Evolutionary conservation across 2,888 invertebrate species (phyloP).

Genomic region (Tipula helvola): DNA sequence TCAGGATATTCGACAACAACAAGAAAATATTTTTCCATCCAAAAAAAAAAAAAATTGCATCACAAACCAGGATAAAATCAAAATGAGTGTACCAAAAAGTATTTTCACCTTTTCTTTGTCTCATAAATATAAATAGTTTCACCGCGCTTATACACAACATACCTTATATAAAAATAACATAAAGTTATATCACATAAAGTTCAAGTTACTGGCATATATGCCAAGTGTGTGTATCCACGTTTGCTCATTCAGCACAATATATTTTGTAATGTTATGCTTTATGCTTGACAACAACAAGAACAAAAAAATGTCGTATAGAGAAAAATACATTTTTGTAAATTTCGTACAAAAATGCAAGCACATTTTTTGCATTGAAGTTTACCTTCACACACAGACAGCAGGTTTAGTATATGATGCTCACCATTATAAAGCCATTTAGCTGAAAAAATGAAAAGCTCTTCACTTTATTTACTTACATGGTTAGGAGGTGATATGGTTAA

Average conservation of each 20-base stretch:
- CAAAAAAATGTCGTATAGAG: not conserved
- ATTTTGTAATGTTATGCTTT: not conserved
- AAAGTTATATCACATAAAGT: not conserved
- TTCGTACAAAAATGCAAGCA: not conserved
- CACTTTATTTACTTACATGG: no score
- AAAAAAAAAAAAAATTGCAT: no score
- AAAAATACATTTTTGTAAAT: not conserved
- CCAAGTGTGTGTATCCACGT: not conserved
- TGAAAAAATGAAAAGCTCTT: not conserved
- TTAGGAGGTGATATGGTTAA: not conserved
- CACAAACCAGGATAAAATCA: no score
- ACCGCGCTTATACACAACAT: not conserved
- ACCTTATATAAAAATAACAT: not conserved
- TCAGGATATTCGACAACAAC: no score
- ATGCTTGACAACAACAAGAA: not conserved
- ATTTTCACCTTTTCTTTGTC: not conserved
- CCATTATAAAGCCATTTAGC: not conserved
- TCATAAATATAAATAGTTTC: not conserved
- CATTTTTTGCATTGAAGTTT: not conserved
- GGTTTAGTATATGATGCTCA: not conserved
- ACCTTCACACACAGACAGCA: not conserved
- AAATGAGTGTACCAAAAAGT: not conserved
- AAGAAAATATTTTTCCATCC: no score
- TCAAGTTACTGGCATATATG: not conserved
- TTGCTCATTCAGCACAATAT: not conserved